These are phyloP conservation scores for Manduca sexta DNA, from an alignment of 1,140 invertebrate species.

Conservation along the genomic window DNA sequence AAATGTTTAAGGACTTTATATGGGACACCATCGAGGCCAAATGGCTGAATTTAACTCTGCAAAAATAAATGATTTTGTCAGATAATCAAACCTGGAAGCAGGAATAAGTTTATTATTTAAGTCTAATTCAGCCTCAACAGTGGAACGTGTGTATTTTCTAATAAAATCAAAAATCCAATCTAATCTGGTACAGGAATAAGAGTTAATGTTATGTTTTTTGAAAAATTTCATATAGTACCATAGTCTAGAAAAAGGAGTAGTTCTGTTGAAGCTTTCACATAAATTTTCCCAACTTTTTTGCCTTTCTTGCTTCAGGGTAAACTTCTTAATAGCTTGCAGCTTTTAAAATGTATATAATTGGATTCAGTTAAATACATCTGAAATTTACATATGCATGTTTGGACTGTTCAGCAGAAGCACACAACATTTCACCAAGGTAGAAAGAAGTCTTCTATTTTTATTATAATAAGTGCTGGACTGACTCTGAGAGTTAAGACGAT, in stretches of 20 bases:
- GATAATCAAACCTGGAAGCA: neutral
- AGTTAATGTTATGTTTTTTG: too few species aligned
- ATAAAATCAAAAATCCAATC: neutral
- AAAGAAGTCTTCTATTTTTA: too few species aligned
- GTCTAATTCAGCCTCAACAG: neutral
- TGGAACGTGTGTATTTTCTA: neutral
- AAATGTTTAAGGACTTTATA: conserved; percentile 20
- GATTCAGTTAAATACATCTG: neutral
- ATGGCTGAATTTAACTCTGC: conserved; percentile 15
- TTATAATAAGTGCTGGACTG: too few species aligned
- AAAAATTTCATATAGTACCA: too few species aligned
- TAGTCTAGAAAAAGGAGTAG: too few species aligned
- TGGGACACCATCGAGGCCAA: conserved; percentile 17
- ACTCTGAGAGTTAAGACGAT: too few species aligned
- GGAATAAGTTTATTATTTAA: too few species aligned
- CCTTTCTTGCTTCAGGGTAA: neutral
- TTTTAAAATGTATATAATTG: neutral
- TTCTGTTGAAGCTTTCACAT: too few species aligned
- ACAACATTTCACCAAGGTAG: neutral
- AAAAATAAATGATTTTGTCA: conserved; percentile 9
- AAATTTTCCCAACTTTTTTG: neutral
- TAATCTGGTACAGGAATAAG: neutral
- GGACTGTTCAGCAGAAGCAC: neutral
- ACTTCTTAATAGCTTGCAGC: neutral
- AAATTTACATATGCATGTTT: neutral